These are phyloP conservation scores for Idaea aversata DNA, from an alignment of 2,888 invertebrate species.

Conservation along the genomic window DNA sequence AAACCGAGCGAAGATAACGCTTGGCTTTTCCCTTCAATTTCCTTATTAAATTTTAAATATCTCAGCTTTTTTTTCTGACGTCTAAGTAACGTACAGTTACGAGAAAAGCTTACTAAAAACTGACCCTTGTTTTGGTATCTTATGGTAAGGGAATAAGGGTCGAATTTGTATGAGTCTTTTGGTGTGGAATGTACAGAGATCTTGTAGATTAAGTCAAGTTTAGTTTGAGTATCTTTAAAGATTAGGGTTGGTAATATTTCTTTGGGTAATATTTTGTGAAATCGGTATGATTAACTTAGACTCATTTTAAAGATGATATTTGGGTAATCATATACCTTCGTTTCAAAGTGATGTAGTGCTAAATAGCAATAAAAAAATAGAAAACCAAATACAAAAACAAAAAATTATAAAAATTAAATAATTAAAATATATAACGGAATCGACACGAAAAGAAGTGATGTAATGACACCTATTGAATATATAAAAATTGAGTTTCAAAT, in stretches of 20 bases:
- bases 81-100: not conserved
- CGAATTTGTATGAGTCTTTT: not conserved
- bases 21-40: constrained; percentile 18
- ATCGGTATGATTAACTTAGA: not conserved
- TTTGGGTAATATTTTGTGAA: not conserved
- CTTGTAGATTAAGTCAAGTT: constrained; percentile 29
- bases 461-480: no score
- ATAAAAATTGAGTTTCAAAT: no score
- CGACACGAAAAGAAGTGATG: no score
- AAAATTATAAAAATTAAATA: no score
- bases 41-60: constrained; percentile 30
- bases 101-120: not conserved
- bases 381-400: no score
- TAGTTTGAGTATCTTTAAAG: constrained; percentile 19
- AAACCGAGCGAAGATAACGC: constrained; percentile 17
- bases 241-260: constrained; percentile 17
- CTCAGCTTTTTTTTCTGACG: constrained; percentile 23
- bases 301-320: no score
- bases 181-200: constrained; percentile 16
- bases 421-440: no score
- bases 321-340: no score
- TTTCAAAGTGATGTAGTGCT: no score
- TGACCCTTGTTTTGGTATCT: not conserved
- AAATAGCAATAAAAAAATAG: no score
- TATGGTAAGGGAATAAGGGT: not conserved